Conservation (phyloP, 2,797 vertebrate genomes). For the Oryzias dopingdopingensis region DNA sequence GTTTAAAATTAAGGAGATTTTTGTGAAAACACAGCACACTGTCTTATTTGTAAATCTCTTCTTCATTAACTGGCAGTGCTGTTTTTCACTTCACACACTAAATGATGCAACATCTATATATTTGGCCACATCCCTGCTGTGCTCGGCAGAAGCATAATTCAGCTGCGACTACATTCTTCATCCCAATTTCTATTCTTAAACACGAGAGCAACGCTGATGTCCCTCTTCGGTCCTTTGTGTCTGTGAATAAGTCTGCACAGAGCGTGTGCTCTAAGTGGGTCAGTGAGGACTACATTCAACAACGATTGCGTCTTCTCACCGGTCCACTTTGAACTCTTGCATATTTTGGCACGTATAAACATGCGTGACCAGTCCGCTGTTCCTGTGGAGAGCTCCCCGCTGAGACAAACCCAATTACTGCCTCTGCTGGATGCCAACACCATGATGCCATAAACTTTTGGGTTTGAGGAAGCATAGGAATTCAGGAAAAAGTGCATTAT, state of each 20-base stretch:
- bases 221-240: constrained; percentile 43
- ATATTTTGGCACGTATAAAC: constrained; percentile 1
- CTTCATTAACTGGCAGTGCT: background rate
- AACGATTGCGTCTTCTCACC: background rate
- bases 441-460: constrained; percentile 4
- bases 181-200: constrained; percentile 63
- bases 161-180: constrained; percentile 45
- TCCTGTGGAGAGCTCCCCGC: constrained; percentile 3
- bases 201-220: constrained; percentile 53
- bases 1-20: too few species aligned
- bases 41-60: too few species aligned
- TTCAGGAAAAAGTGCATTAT: background rate
- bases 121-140: constrained; percentile 31
- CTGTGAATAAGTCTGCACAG: constrained; percentile 36
- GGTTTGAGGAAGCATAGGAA: background rate
- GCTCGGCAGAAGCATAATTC: constrained; percentile 46
- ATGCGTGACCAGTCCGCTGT: constrained; percentile 10
- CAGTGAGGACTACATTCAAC: constrained; percentile 38
- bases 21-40: too few species aligned
- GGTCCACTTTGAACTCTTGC: background rate
- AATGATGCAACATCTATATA: constrained; percentile 1
- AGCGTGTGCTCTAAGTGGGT: constrained; percentile 53
- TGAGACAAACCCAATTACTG: constrained; percentile 30
- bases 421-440: constrained; percentile 28
- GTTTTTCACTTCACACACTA: background rate